Evolutionary conservation across 2,113 vertebrate species (phyloP).

Genomic region (Lates calcarifer): DNA sequence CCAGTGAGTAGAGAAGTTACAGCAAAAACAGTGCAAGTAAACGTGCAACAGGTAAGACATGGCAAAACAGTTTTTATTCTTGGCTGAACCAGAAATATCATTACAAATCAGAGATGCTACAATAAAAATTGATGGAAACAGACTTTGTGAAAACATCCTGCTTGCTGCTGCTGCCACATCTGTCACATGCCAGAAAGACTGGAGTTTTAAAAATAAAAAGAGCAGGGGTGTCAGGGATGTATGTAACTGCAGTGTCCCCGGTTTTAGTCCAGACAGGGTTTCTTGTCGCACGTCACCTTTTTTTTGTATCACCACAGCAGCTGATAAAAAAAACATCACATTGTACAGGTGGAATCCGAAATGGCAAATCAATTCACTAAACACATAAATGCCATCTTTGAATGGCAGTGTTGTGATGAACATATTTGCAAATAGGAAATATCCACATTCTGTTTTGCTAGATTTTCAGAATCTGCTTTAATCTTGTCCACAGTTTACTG

Average conservation of each 20-base stretch:
- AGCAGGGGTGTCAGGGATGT: neutral
- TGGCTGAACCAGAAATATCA: neutral
- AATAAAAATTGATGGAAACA: constrained; percentile 4
- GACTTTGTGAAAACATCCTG: neutral
- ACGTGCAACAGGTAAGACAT: neutral
- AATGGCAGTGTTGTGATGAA: neutral
- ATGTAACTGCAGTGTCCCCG: neutral
- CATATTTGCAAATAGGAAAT: neutral
- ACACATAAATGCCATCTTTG: neutral
- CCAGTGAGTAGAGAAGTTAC: neutral
- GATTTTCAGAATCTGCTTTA: neutral
- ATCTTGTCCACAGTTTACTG: neutral
- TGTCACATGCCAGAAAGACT: neutral
- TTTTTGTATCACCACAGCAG: neutral
- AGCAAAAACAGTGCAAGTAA: neutral
- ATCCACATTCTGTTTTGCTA: too few relatives aligned
- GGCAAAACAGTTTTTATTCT: neutral
- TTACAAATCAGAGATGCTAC: neutral
- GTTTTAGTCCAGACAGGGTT: neutral
- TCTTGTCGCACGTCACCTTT: neutral
- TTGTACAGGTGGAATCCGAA: neutral
- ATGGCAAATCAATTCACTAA: neutral
- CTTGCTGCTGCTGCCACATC: neutral
- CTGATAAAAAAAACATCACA: neutral
- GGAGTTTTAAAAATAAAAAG: neutral